Percentiles rank a stretch among this genome's conserved stretches.
Evolutionary conservation across 2,888 invertebrate genomes (phyloP).

Genomic region (Molorchus minor): DNA sequence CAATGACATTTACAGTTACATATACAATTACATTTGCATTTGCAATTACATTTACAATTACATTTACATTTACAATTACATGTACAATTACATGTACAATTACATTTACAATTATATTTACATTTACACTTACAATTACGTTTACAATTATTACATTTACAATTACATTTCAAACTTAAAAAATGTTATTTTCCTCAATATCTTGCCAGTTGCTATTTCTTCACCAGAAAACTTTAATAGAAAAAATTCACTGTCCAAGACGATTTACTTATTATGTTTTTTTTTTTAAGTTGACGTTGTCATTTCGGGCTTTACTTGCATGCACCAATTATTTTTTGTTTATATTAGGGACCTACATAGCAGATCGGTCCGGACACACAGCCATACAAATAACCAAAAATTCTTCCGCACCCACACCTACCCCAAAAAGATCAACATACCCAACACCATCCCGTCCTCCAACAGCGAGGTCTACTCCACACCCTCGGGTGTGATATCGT

Average conservation of each 20-base stretch:
- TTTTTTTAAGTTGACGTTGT: conserved; percentile 18
- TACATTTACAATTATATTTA: no score
- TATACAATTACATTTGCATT: no score
- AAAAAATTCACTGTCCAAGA: conserved; percentile 10
- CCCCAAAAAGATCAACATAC: conserved; percentile 53
- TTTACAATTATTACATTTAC: no score
- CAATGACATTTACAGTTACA: no score
- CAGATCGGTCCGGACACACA: conserved; percentile 67
- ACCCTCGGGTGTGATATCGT: conserved; percentile 35
- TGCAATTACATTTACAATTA: no score
- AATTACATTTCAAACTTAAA: no score
- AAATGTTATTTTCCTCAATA: no score
- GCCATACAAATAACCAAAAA: conserved; percentile 40
- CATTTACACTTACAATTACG: no score
- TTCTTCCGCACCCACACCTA: conserved; percentile 49
- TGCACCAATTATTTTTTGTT: conserved; percentile 62
- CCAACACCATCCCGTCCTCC: conserved; percentile 46
- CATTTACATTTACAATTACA: no score
- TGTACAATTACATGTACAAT: no score
- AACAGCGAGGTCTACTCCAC: conserved; percentile 40
- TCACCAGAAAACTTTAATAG: no score
- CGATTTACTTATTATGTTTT: conserved; percentile 6
- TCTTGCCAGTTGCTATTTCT: no score
- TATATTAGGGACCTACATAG: conserved; percentile 69
- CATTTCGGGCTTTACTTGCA: conserved; percentile 52